phyloP scores from a whole-genome alignment of 1,140 invertebrate genomes.

The Mizuhopecten yessoensis region DNA sequence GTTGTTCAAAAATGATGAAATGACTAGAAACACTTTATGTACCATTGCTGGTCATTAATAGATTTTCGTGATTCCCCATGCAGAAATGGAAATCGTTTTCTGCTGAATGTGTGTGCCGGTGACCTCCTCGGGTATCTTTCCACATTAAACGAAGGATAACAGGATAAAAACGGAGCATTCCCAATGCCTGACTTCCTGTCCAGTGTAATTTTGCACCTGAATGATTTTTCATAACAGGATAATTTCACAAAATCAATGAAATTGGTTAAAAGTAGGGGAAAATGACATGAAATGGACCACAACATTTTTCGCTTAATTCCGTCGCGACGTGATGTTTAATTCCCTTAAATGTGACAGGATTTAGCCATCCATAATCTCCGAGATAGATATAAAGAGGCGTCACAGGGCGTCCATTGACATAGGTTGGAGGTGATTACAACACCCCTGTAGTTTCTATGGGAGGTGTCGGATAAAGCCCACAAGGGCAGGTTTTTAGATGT shows the following conservation, averaged over 20 bases:
- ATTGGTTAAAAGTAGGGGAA: conserved; percentile 38
- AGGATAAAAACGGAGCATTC: background rate
- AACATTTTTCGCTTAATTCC: conserved; percentile 35
- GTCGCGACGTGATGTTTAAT: background rate
- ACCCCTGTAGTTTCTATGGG: background rate
- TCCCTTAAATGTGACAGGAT: conserved; percentile 20
- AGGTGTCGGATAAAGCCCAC: background rate
- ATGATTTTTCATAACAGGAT: conserved; percentile 28
- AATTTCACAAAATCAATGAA: conserved; percentile 40
- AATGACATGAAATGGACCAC: conserved; percentile 24
- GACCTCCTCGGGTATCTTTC: conserved; percentile 1
- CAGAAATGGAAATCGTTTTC: conserved; percentile 34
- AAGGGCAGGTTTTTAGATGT: background rate
- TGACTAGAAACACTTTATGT: background rate
- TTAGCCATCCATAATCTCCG: conserved; percentile 20
- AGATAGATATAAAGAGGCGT: background rate
- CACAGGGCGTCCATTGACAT: background rate
- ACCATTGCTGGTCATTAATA: background rate
- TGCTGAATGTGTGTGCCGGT: background rate
- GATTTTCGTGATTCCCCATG: background rate
- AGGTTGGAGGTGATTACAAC: conserved; percentile 18
- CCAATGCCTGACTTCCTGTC: background rate
- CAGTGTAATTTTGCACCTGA: conserved; percentile 25
- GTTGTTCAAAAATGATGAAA: background rate
- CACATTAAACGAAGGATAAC: conserved; percentile 32